These are phyloP conservation scores for Cercopithecus diana DNA, from an alignment of 2,797 vertebrate genomes.

Conservation along the genomic window DNA sequence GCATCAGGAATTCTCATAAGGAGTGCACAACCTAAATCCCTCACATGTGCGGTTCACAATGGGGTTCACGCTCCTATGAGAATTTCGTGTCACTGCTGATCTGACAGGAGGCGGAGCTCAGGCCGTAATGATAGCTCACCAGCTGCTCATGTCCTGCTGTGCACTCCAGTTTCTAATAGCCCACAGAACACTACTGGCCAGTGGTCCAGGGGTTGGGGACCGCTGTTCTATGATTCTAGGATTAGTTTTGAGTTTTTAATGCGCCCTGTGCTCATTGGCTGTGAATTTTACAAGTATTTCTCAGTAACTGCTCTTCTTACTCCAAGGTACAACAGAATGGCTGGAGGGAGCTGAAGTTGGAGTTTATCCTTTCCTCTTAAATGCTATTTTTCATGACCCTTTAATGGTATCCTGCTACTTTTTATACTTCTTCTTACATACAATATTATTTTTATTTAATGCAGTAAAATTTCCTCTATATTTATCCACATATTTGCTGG, in stretches of 20 bases:
- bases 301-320: not conserved
- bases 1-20: not conserved
- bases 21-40: not conserved
- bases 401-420: not conserved
- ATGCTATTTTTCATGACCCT: not conserved
- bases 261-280: not conserved
- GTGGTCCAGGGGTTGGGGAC: not conserved
- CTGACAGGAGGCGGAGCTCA: not conserved
- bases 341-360: no score
- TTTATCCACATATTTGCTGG: not conserved
- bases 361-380: not conserved
- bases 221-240: not conserved
- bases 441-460: not conserved
- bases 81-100: not conserved
- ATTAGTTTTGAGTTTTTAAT: not conserved
- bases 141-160: not conserved
- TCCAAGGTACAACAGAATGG: no score
- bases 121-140: not conserved
- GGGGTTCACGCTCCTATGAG: not conserved
- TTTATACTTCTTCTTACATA: not conserved
- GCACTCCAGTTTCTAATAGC: not conserved
- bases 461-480: not conserved
- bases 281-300: not conserved
- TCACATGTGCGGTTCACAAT: not conserved
- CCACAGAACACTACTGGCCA: not conserved